A percentile compares a stretch with the other conserved stretches of the same genome.
Evolutionary conservation across 2,113 vertebrate genomes (phyloP).

Genomic region (Actenoides lindsayi): DNA sequence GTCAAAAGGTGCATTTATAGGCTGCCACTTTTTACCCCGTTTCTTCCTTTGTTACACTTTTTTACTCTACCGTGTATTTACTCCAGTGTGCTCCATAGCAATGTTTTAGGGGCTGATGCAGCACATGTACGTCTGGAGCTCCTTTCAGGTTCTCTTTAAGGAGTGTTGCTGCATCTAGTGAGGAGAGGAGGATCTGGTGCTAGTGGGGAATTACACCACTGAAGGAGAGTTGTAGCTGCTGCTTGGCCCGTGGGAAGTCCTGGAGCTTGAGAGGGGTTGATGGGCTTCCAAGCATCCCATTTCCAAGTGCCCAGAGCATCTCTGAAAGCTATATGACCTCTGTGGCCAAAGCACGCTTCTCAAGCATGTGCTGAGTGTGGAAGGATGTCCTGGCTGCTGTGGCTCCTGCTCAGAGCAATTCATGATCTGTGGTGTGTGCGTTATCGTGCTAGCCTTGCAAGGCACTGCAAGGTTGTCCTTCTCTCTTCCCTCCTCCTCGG

Average conservation of each 20-base stretch:
- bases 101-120: neutral
- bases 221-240: neutral
- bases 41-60: neutral
- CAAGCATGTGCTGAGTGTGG: neutral
- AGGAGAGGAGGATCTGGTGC: neutral
- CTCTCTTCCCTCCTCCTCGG: neutral
- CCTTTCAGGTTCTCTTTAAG: neutral
- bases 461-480: neutral
- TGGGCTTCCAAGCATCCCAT: neutral
- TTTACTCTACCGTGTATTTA: neutral
- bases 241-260: neutral
- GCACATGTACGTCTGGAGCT: neutral
- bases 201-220: neutral
- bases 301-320: fast-evolving
- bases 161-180: neutral
- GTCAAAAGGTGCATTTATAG: neutral
- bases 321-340: neutral
- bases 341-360: neutral
- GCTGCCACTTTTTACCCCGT: neutral
- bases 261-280: fast-evolving
- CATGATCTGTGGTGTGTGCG: too few relatives aligned
- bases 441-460: neutral
- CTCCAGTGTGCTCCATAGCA: neutral
- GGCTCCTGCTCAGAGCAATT: neutral
- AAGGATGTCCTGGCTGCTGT: neutral